phyloP scores from a whole-genome alignment of 2,888 invertebrate species.

The Microplitis manilae region DNA sequence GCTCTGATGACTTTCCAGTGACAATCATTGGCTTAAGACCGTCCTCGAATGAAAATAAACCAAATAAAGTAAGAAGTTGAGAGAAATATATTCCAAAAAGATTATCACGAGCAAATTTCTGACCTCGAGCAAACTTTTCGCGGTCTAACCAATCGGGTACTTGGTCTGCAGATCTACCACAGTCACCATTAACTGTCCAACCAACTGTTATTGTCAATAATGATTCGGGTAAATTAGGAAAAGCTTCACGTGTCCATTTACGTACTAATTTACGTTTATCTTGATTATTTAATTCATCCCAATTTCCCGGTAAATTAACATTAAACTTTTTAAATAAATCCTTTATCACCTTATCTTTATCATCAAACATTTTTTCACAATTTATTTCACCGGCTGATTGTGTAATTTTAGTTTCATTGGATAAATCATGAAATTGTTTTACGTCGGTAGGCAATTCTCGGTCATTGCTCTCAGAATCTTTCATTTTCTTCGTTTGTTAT shows the following conservation, averaged over 20 bases:
- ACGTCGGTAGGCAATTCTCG: slow-evolving; percentile 6
- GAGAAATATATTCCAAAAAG: slow-evolving; percentile 64
- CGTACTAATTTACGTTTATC: slow-evolving; percentile 41
- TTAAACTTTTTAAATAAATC: background rate
- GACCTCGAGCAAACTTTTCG: slow-evolving; percentile 71
- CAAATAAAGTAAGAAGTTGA: slow-evolving; percentile 68
- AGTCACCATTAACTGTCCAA: slow-evolving; percentile 52
- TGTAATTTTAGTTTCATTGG: slow-evolving; percentile 2
- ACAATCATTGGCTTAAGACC: slow-evolving; percentile 71
- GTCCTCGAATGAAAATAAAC: slow-evolving; percentile 68
- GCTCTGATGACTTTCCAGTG: slow-evolving; percentile 72
- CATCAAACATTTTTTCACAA: background rate
- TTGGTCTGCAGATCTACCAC: slow-evolving; percentile 48
- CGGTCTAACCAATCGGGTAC: slow-evolving; percentile 71
- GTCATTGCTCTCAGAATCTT: slow-evolving; percentile 30
- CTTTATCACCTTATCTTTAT: background rate
- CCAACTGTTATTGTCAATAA: slow-evolving; percentile 40
- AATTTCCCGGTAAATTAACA: slow-evolving; percentile 37
- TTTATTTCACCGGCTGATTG: slow-evolving; percentile 12
- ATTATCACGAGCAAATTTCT: slow-evolving; percentile 70
- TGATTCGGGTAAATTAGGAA: slow-evolving; percentile 41
- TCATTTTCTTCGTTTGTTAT: slow-evolving; percentile 6
- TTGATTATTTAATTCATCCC: slow-evolving; percentile 34
- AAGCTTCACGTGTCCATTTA: slow-evolving; percentile 12
- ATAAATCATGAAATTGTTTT: slow-evolving; percentile 22